Conservation (phyloP, 2,888 invertebrate species). For the Callyntrura sp. region DNA sequence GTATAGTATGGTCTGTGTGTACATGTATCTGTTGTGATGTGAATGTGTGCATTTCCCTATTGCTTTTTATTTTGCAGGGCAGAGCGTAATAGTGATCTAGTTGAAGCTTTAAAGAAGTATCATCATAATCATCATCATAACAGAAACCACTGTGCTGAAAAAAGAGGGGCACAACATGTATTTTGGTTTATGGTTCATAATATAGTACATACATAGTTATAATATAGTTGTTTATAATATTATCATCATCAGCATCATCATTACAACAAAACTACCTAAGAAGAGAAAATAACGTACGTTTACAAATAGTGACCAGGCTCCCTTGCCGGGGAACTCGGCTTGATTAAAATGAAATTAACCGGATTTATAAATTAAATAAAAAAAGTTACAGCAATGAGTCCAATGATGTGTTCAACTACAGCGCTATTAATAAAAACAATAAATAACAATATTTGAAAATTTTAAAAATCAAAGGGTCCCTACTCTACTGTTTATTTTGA, state of each 20-base stretch:
- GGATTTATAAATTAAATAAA: too few relatives aligned
- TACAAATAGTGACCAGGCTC: too few relatives aligned
- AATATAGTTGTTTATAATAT: background rate
- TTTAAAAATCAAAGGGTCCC: too few relatives aligned
- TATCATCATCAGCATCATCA: background rate
- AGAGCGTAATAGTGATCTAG: conserved; percentile 49
- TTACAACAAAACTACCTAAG: background rate
- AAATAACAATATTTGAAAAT: too few relatives aligned
- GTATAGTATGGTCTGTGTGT: background rate
- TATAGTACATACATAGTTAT: background rate
- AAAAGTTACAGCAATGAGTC: too few relatives aligned
- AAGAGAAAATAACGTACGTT: background rate
- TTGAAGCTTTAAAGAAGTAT: conserved; percentile 13
- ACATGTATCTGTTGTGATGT: background rate
- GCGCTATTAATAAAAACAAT: too few relatives aligned
- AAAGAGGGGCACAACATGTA: conserved; percentile 60
- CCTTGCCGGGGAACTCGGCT: too few relatives aligned
- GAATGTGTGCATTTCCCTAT: conserved; percentile 66
- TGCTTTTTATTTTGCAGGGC: conserved; percentile 27
- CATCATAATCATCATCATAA: background rate
- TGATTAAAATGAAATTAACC: too few relatives aligned
- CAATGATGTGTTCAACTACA: too few relatives aligned
- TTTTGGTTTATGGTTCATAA: background rate
- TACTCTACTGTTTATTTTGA: too few relatives aligned
- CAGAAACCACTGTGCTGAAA: conserved; percentile 57